A percentile compares a stretch with the other conserved stretches of the same genome.
These are phyloP conservation scores for Drosophila lacertosa DNA, from an alignment of 1,140 invertebrate species.

Conservation along the genomic window DNA sequence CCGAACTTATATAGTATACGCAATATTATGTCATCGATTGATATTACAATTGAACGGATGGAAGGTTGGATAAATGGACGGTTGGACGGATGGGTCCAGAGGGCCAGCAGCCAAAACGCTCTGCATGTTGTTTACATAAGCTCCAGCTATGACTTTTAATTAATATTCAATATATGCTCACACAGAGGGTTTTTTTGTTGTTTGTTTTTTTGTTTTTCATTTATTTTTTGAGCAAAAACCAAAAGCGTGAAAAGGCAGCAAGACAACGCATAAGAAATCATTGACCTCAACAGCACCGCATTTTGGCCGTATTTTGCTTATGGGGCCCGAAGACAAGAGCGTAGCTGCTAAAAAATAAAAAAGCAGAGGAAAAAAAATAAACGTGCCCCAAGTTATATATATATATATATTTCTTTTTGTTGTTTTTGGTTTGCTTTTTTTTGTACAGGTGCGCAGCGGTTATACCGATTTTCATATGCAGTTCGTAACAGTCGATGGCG, in stretches of 20 bases:
- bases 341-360: conserved; percentile 29
- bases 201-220: not conserved
- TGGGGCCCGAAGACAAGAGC: conserved; percentile 52
- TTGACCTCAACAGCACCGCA: conserved; percentile 72
- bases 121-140: conserved; percentile 72
- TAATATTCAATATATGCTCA: conserved; percentile 73
- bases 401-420: conserved; percentile 1
- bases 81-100: too few species aligned
- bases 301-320: conserved; percentile 72
- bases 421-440: conserved; percentile 1
- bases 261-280: conserved; percentile 75
- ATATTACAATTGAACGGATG: too few species aligned
- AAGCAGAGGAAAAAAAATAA: conserved; percentile 1
- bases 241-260: conserved; percentile 71
- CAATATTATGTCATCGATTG: conserved; percentile 69
- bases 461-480: not conserved
- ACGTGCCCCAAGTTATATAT: conserved; percentile 22
- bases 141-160: conserved; percentile 48
- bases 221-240: conserved; percentile 20
- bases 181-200: conserved; percentile 13
- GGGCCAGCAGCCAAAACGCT: conserved; percentile 4
- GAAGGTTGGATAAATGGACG: too few species aligned
- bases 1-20: conserved; percentile 4
- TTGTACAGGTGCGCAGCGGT: conserved; percentile 12
- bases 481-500: conserved; percentile 12